Evolutionary conservation across 2,113 vertebrate species (phyloP).

Genomic region (Henicopernis longicauda): DNA sequence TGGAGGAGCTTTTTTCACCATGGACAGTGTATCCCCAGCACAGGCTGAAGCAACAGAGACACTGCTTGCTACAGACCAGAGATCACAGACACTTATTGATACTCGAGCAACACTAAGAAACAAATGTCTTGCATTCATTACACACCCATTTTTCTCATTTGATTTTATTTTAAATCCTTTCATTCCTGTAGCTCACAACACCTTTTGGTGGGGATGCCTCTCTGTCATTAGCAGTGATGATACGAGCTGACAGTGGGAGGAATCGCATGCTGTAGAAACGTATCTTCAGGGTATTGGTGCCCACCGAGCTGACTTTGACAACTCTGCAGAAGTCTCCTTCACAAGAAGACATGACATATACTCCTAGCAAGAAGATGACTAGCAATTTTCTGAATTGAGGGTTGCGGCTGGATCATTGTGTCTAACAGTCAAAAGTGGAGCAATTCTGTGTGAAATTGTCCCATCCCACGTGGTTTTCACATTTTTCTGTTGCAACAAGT

Average conservation of each 20-base stretch:
- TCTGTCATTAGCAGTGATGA: background rate
- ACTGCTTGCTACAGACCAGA: background rate
- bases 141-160: background rate
- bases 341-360: background rate
- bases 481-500: background rate
- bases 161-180: background rate
- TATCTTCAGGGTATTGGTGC: background rate
- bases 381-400: background rate
- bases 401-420: background rate
- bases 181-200: background rate
- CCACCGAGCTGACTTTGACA: background rate
- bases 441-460: background rate
- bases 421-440: background rate
- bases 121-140: background rate
- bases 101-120: background rate
- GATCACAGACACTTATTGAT: background rate
- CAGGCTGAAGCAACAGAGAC: background rate
- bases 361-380: background rate
- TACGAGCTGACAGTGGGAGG: background rate
- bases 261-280: background rate
- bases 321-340: background rate
- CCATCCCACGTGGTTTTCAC: background rate
- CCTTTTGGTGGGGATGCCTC: background rate
- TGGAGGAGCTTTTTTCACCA: background rate
- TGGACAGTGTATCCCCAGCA: background rate